Evolutionary conservation across 1,140 invertebrate species (phyloP), one percentile per base, ranked within the genome.

Genomic region (Oncopodura yosiiana): DNA sequence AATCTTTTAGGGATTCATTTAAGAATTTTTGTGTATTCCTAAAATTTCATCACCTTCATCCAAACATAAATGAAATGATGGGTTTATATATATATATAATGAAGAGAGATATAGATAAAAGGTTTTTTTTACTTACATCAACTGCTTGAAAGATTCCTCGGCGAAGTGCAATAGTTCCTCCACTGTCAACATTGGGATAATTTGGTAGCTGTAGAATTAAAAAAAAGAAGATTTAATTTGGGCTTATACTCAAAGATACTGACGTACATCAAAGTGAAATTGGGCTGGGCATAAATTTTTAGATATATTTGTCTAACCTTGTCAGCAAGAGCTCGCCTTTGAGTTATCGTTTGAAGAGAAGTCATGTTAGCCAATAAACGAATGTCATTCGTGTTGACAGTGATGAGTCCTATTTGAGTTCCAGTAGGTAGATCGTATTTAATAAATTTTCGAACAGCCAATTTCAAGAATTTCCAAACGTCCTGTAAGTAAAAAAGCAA

Each of bases 391-490:
- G 63, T 43, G 36, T 39, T 38, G 11, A 55, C 44, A 9, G 44
- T 48, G 56, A 58, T 58, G 43, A 58, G 60, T 8, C 66, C 67
- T 46, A 69, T 61, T 48, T 63, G 61, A 53, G 63, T 63, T 26
- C 67, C 67, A 23, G 58, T 46, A 18, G 60, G 41, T 27, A 61
- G 42, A 30, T 61, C 60, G 45, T 61, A 61, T 21, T 74, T 68
- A 16, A 74, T 73, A 69, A 77, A 75, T 61, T 78, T 77, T 32
- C 77, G 68, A 52, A 78, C 70, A 3, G 77, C 77, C 29, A 70
- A 69, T 41, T 77, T 66, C 36, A 80, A 65, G 65, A 76, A 79
- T 54, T 69, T 74, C 77, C 77, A 80, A 26, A 76, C 75, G 66
- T 80, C 77, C 65, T 73, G 57, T 18, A 53, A 32, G 38, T 5